A percentile compares a stretch with the other conserved stretches of the same genome.
phyloP scores from a whole-genome alignment of 2,113 vertebrate species.

The Poecile atricapillus region DNA sequence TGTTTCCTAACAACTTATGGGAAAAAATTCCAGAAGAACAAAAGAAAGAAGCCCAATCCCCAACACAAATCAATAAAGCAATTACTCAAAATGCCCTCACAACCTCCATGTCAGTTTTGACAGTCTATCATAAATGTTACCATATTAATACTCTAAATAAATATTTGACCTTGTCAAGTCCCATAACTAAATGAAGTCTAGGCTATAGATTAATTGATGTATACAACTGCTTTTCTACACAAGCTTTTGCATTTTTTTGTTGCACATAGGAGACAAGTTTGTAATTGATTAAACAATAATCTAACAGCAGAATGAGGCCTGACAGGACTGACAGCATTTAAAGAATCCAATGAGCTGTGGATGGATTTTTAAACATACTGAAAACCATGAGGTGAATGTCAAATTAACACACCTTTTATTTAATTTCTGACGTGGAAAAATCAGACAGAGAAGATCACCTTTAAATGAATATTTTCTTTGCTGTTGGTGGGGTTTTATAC shows the following conservation, averaged over 20 bases:
- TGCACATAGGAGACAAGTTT: not conserved
- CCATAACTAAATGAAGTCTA: not conserved
- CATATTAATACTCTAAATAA: not conserved
- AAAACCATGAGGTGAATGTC: not conserved
- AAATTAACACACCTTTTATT: not conserved
- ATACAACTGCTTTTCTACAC: not conserved
- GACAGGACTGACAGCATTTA: not conserved
- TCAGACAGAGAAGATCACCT: not conserved
- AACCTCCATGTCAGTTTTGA: not conserved
- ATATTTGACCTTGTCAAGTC: not conserved
- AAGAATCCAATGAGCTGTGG: not conserved
- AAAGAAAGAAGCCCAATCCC: no score
- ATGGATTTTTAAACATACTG: not conserved
- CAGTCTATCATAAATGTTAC: not conserved
- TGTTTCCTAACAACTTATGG: no score
- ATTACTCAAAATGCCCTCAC: not conserved
- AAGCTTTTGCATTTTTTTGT: not conserved
- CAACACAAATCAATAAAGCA: not conserved
- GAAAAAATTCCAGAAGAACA: no score
- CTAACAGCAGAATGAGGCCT: not conserved
- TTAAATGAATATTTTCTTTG: not conserved
- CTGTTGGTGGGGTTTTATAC: not conserved
- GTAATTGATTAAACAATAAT: conserved; percentile 6
- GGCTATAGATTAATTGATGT: not conserved
- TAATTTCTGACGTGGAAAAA: not conserved